Base-by-base conservation (phyloP, 1,140 invertebrate species). In the Oncopeltus fasciatus region DNA sequence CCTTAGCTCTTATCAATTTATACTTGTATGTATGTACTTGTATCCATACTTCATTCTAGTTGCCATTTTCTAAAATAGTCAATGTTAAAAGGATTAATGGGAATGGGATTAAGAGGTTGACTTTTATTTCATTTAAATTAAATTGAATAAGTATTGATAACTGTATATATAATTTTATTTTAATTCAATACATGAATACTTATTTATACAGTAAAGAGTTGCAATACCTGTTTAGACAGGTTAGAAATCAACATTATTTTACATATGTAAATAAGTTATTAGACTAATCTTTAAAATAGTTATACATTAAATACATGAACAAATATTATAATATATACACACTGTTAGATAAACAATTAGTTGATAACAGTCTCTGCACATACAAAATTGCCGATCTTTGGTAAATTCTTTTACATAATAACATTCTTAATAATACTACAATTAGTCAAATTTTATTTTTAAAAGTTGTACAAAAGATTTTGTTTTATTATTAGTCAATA, bases 241-340 rank as follows among this genome's bases (percentile, higher is more conserved):
- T 14, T 14, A 14, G 26, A 53, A 27, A 24, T 53, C 21, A 53
- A 53, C 49, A 24, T 53, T 53, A 26, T 53, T 53, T 24, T 53
- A 53, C 49, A 53, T 18, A 24, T 24, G 21, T 53, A 53, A 24
- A 53, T 53, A 26, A 14, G 18, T 24, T 53, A 53, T 43, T 29
- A 59, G 21, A 43, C 38, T 59, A 43, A 38, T 28, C 21, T 59
- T 43, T 59, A 43, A 59, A 44, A 24, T 59, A 18, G 57, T 33
- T 38, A 59, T 59, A 59, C 33, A 59, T 43, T 59, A 59, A 44
- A 59, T 59, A 59, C 57, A 59, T 44, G 31, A 59, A 59, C 57
- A 43, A 43, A 59, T 38, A 20, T 18, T 24, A 26, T 1, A 29
- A 57, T 38, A 53, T 59, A 43, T 59, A 43, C 38, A 59, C 57